A percentile compares a stretch with the other conserved stretches of the same genome.
These are phyloP conservation scores for Philaenus spumarius DNA, from an alignment of 1,140 invertebrate genomes.

Conservation along the genomic window DNA sequence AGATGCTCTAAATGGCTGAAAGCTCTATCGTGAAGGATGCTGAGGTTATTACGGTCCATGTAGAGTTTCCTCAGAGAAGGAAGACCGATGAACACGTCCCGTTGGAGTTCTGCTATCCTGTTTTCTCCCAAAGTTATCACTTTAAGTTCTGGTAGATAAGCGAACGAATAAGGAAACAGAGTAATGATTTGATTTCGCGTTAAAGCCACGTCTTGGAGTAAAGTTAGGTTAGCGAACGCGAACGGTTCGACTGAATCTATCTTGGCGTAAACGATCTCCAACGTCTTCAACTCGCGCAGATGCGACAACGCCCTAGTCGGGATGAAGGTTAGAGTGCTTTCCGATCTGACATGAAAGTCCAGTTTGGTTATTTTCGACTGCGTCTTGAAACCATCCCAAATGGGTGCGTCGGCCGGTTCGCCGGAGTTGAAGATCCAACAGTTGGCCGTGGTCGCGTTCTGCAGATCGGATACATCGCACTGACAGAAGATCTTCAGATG, in stretches of 20 bases:
- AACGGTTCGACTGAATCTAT: constrained; percentile 56
- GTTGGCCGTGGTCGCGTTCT: constrained; percentile 43
- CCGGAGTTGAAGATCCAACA: constrained; percentile 59
- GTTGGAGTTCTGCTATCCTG: constrained; percentile 58
- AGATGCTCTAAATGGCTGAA: constrained; percentile 58
- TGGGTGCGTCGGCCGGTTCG: constrained; percentile 51
- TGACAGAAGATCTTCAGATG: constrained; percentile 42
- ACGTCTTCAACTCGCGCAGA: constrained; percentile 53
- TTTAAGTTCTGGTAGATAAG: constrained; percentile 54
- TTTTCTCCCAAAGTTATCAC: constrained; percentile 63
- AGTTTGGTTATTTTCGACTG: constrained; percentile 61
- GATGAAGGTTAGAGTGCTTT: constrained; percentile 56
- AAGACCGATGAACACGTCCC: constrained; percentile 59
- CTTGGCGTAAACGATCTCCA: constrained; percentile 62
- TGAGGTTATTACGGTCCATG: constrained; percentile 64
- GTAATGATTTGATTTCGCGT: constrained; percentile 57
- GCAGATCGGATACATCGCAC: constrained; percentile 36
- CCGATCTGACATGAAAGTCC: constrained; percentile 57
- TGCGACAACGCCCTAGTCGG: constrained; percentile 58
- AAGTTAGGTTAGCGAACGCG: constrained; percentile 61
- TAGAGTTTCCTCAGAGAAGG: constrained; percentile 57
- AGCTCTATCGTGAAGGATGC: constrained; percentile 59
- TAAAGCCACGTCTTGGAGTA: constrained; percentile 56
- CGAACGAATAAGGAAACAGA: constrained; percentile 57
- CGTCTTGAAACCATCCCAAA: constrained; percentile 59